A percentile compares a stretch with the other conserved stretches of the same genome.
phyloP scores from a whole-genome alignment of 1,140 invertebrate species.

The Adoxophyes honmai region DNA sequence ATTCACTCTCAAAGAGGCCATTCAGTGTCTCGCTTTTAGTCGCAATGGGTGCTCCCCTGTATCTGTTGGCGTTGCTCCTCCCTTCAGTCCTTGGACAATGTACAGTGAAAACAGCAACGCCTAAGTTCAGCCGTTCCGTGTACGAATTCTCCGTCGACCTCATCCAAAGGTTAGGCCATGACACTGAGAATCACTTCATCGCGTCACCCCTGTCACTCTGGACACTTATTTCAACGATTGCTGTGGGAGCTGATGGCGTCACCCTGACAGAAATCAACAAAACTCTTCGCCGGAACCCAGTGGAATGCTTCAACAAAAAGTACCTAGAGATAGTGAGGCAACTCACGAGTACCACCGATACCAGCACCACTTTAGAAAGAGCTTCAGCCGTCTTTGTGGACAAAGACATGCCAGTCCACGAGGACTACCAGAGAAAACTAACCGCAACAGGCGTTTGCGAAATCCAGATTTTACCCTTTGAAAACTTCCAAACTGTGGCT shows the following conservation, averaged over 20 bases:
- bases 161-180: conserved; percentile 39
- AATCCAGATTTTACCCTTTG: conserved; percentile 31
- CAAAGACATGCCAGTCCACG: conserved; percentile 23
- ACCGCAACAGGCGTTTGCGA: conserved; percentile 27
- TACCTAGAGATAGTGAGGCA: conserved; percentile 40
- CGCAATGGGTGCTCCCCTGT: conserved; percentile 30
- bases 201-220: conserved; percentile 71
- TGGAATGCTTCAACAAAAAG: conserved; percentile 54
- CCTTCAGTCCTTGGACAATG: conserved; percentile 39
- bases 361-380: conserved; percentile 31
- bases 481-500: conserved; percentile 28
- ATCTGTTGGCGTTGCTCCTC: conserved; percentile 28
- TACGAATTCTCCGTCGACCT: conserved; percentile 54
- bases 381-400: conserved; percentile 43
- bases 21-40: conserved; percentile 1
- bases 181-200: conserved; percentile 61
- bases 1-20: neutral
- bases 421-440: conserved; percentile 29
- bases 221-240: conserved; percentile 60
- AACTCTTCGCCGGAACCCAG: conserved; percentile 47
- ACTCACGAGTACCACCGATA: neutral
- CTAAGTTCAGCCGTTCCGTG: conserved; percentile 35
- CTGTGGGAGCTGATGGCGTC: conserved; percentile 62
- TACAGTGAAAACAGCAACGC: conserved; percentile 29
- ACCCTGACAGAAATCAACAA: conserved; percentile 58